Conservation (phyloP, 2,797 vertebrate species). For the Arnoldichthys spilopterus region DNA sequence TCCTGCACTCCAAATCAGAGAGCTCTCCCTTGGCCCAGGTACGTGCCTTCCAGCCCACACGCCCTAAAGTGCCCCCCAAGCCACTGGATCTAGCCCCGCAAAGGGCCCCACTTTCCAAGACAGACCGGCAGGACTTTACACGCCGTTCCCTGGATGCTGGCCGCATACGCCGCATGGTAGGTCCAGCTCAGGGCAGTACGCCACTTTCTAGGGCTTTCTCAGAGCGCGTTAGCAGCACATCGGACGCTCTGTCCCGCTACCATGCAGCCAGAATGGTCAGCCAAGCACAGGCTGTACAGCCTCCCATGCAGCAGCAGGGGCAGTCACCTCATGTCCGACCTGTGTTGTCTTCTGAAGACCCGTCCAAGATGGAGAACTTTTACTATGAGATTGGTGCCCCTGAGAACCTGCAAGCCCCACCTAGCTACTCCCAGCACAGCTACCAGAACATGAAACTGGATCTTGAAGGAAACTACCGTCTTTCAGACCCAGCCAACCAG, state of each 20-base stretch:
- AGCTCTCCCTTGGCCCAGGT: conserved; percentile 63
- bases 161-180: conserved; percentile 56
- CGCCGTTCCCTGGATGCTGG: conserved; percentile 65
- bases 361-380: conserved; percentile 75
- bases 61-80: conserved; percentile 66
- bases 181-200: conserved; percentile 52
- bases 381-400: conserved; percentile 81
- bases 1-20: conserved; percentile 67
- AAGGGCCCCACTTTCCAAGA: conserved; percentile 49
- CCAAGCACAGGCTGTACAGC: conserved; percentile 44
- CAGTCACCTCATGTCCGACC: conserved; percentile 47
- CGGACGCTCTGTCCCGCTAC: conserved; percentile 60
- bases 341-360: conserved; percentile 59
- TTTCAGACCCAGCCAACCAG: conserved; percentile 64
- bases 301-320: conserved; percentile 37
- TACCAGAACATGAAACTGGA: conserved; percentile 66
- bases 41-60: conserved; percentile 59
- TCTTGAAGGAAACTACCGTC: conserved; percentile 61
- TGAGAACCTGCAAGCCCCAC: conserved; percentile 62
- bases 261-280: conserved; percentile 57
- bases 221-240: conserved; percentile 60
- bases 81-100: conserved; percentile 60
- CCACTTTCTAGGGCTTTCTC: conserved; percentile 67
- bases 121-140: conserved; percentile 60
- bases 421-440: conserved; percentile 69